These are phyloP conservation scores for Hofmannophila pseudospretella DNA, from an alignment of 2,888 invertebrate genomes.

Conservation along the genomic window DNA sequence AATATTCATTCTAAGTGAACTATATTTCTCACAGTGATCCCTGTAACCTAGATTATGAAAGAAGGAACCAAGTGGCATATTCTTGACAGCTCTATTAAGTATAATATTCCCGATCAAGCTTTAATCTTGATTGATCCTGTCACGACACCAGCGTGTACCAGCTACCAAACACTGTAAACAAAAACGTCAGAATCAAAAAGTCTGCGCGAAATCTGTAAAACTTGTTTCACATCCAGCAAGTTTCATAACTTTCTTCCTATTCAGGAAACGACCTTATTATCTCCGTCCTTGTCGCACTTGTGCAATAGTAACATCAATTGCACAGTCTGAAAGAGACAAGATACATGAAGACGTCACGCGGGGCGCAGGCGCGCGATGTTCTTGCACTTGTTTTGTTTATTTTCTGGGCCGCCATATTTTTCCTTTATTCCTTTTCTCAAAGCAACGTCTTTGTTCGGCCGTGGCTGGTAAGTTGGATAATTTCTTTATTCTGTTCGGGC, in stretches of 20 bases:
- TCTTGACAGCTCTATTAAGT: too few species aligned
- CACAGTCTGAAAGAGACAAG: conserved; percentile 31
- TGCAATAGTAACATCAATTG: conserved; percentile 11
- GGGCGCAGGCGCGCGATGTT: conserved; percentile 72
- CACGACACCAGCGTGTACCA: too few species aligned
- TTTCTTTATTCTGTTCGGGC: conserved; percentile 71
- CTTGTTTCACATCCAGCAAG: conserved; percentile 56
- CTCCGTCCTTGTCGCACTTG: conserved; percentile 46
- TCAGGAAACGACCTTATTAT: conserved; percentile 44
- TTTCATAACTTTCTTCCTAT: conserved; percentile 74
- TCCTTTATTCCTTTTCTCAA: conserved; percentile 49
- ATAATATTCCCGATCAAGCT: background rate
- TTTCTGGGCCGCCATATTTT: conserved; percentile 54
- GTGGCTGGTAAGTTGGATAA: conserved; percentile 67
- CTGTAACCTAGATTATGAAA: too few species aligned
- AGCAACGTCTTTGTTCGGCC: conserved; percentile 75
- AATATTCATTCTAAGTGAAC: too few species aligned
- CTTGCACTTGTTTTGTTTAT: conserved; percentile 75
- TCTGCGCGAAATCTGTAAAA: conserved; percentile 73
- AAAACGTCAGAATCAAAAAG: conserved; percentile 43
- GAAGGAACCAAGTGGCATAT: too few species aligned
- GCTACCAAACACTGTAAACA: conserved; percentile 23
- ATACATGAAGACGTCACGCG: conserved; percentile 75
- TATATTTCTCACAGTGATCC: too few species aligned
- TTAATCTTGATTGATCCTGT: too few species aligned